Base-by-base conservation (phyloP, 2,113 vertebrate genomes). In the cattle (Bos taurus) region DNA sequence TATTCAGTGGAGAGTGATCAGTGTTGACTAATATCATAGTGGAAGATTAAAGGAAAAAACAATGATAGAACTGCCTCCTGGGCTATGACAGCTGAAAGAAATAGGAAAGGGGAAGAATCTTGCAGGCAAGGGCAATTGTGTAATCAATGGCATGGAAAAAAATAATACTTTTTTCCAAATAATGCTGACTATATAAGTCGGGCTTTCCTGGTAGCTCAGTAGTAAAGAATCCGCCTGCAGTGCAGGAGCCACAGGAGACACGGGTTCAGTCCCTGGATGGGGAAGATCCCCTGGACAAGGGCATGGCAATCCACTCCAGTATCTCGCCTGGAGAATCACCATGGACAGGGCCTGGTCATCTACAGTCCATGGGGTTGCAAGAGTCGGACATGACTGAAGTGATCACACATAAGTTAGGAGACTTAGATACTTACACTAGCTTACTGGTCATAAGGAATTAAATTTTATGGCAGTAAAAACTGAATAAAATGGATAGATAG, bases 401-500 rank as follows among this genome's bases (percentile, higher is more conserved):
- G n/a, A 40, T 71, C n/a, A 71, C n/a, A 71, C 19, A 0, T 71
- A 71, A 23, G 67, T 71, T 92, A 40, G 46, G 46, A 89, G 14
- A 7, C 88, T 84, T 59, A 91, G 83, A 15, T 21, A 46, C 33
- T 83, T 46, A 14, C 0, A 48, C 23, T 60, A 82, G 50, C 40
- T 93, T 83, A 83, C 12, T 74, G 25, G 54, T 82, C 43, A 50
- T 5, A 78, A 50, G 16, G 17, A 92, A 78, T n/a, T 71, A 62
- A 62, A 57, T 62, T 87, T 85, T 84, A 26, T 52, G 43, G 1
- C 26, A 25, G 13, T 40, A 87, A 62, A 36, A 88, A 87, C 5
- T 80, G 84, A 96, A 57, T 84, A 87, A 82, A 95, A 77, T 88
- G 33, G 28, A 8, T 88, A 33, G 11, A n/a, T 82, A 64, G 71